A percentile compares a stretch with the other conserved stretches of the same genome.
These are phyloP conservation scores for Poeciliopsis turrubarensis DNA, from an alignment of 2,113 vertebrate genomes.

Conservation along the genomic window DNA sequence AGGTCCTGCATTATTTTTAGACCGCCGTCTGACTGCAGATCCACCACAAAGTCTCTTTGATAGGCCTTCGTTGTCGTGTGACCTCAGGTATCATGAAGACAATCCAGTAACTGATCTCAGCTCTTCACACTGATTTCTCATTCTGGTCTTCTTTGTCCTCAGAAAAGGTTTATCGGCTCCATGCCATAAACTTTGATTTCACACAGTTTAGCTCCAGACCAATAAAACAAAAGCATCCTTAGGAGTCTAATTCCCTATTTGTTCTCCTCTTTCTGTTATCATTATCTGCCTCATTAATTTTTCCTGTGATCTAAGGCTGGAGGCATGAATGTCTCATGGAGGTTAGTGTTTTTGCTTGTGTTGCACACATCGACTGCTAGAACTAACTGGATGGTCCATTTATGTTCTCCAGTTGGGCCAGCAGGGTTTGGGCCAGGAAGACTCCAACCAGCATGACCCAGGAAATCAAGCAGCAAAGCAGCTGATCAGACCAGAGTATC, in stretches of 20 bases:
- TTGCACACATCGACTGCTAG: not conserved
- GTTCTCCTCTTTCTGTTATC: not conserved
- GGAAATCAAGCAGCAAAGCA: not conserved
- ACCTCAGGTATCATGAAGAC: constrained; percentile 1
- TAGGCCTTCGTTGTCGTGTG: not conserved
- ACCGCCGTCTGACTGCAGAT: not conserved
- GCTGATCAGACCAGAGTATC: not conserved
- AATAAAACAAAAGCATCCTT: not conserved
- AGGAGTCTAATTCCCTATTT: not conserved
- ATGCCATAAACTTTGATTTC: not conserved
- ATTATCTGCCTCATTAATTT: not conserved
- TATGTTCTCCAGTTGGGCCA: too few species aligned
- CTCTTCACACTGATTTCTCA: not conserved
- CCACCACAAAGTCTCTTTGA: not conserved
- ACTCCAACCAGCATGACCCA: too few species aligned
- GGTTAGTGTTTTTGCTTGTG: not conserved
- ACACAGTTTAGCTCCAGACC: not conserved
- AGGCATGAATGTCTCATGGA: not conserved
- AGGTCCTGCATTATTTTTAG: constrained; percentile 64
- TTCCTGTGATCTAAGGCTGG: not conserved
- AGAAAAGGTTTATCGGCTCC: not conserved
- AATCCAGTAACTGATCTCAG: not conserved
- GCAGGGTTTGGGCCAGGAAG: too few species aligned
- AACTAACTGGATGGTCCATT: not conserved
- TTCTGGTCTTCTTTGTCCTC: not conserved